Evolutionary conservation across 2,113 vertebrate species (phyloP), one percentile per base, ranked within the genome.

Genomic region (Grammomys dolichurus): DNA sequence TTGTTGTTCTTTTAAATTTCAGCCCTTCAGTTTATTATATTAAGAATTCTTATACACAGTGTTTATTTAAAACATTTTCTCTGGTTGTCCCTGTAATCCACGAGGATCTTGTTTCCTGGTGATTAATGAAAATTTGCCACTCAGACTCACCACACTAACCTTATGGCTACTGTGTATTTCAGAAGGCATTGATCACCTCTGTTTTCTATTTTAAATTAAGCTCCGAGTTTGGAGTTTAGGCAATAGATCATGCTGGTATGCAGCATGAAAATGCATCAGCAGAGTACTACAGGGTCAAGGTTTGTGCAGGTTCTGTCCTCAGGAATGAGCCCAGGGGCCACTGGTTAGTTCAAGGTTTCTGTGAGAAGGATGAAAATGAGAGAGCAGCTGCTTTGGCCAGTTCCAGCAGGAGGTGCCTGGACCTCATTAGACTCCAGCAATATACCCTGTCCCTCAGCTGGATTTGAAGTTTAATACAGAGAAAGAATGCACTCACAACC

Each of bases 121-220:
- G 78, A 87, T 89, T 77, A n/a, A n/a, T 43, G 76, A 67, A 63
- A 93, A 82, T 63, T 63, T 73, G 76, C 6, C 8, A 43, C 67
- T 94, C 56, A 69, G 22, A 54, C 40, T 51, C 70, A 36, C 0
- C 1, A 24, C 33, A 46, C 2, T 33, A 78, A 36, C 17, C 60
- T 6, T 72, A 20, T 70, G 48, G 22, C 19, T 46, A 65, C 86
- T 19, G 2, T 87, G 16, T 77, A 16, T 58, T 93, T 94, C 13
- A 56, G 63, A 26, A 43, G 31, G 26, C 46, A 16, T 77, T 63
- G 40, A 87, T 84, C 72, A 67, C 56, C 82, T 93, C 87, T 40
- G 51, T n/a, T 87, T 93, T 87, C 48, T 33, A 46, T 65, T 85
- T 95, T 60, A 88, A 81, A 63, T 58, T 54, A 77, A 89, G 48